Evolutionary conservation across 2,113 vertebrate genomes (phyloP).

Genomic region (Scopus umbretta): DNA sequence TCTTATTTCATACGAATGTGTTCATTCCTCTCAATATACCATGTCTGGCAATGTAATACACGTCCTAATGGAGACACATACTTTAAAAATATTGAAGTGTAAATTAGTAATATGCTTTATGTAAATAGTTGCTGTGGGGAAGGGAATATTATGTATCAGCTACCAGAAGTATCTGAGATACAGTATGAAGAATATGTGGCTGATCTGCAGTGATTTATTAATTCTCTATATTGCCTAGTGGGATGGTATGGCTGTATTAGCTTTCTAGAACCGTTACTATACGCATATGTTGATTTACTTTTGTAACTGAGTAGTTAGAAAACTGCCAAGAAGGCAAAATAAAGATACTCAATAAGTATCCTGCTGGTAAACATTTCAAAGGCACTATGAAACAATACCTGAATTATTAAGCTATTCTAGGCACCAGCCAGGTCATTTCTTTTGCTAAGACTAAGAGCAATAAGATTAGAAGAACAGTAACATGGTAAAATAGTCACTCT

Average conservation of each 20-base stretch:
- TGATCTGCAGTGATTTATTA: not conserved
- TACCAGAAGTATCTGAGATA: not conserved
- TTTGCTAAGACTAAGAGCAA: not conserved
- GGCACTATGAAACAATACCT: not conserved
- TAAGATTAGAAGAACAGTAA: not conserved
- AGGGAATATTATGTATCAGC: not conserved
- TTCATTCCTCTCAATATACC: not conserved
- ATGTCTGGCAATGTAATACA: not conserved
- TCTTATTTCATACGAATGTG: not conserved
- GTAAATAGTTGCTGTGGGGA: not conserved
- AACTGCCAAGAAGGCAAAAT: not conserved
- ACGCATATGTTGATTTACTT: not conserved
- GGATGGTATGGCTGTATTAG: not conserved
- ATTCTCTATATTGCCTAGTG: not conserved
- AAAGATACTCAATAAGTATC: not conserved
- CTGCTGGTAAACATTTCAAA: conserved; percentile 40
- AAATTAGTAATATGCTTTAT: not conserved
- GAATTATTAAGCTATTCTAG: conserved; percentile 26
- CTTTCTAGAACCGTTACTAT: not conserved
- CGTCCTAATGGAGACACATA: not conserved
- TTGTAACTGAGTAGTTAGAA: not conserved
- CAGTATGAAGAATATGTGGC: not conserved
- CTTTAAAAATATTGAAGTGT: not conserved
- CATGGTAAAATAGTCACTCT: not conserved
- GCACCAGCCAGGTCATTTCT: not conserved